phyloP scores from a whole-genome alignment of 2,797 vertebrate genomes.

The Linurgus olivaceus region DNA sequence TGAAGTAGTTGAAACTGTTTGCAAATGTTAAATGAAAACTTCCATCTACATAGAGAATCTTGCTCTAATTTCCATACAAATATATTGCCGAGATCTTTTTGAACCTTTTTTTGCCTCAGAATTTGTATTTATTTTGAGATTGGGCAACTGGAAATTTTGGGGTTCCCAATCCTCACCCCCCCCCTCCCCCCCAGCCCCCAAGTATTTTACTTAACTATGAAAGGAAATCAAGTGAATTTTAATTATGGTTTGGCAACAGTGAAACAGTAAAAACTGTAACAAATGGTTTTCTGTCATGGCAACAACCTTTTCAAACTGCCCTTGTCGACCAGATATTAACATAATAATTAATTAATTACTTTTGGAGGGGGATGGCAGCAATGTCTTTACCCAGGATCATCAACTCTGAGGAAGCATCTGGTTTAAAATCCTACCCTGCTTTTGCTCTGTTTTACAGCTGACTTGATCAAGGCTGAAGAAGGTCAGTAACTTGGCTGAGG shows the following conservation, averaged over 20 bases:
- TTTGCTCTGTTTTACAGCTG: slow-evolving; percentile 28
- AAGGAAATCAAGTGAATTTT: neutral
- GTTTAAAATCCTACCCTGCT: neutral
- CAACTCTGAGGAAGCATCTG: neutral
- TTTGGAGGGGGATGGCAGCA: neutral
- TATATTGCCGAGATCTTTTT: neutral
- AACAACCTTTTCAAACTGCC: neutral
- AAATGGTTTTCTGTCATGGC: neutral
- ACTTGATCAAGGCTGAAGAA: neutral
- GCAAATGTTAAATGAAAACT: neutral
- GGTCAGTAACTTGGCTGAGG: neutral
- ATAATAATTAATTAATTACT: neutral
- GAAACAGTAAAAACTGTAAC: neutral
- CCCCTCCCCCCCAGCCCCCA: fast-evolving
- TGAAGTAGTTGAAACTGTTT: neutral
- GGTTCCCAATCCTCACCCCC: neutral
- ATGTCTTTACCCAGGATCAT: neutral
- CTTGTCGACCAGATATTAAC: neutral
- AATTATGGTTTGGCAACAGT: neutral
- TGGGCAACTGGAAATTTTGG: neutral
- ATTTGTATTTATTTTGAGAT: neutral
- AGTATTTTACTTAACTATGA: neutral
- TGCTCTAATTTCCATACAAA: neutral
- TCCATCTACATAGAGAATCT: neutral
- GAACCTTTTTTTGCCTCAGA: neutral